A percentile compares a stretch with the other conserved stretches of the same genome.
Conservation (phyloP, 2,113 vertebrate species). For the Coreoperca whiteheadi region DNA sequence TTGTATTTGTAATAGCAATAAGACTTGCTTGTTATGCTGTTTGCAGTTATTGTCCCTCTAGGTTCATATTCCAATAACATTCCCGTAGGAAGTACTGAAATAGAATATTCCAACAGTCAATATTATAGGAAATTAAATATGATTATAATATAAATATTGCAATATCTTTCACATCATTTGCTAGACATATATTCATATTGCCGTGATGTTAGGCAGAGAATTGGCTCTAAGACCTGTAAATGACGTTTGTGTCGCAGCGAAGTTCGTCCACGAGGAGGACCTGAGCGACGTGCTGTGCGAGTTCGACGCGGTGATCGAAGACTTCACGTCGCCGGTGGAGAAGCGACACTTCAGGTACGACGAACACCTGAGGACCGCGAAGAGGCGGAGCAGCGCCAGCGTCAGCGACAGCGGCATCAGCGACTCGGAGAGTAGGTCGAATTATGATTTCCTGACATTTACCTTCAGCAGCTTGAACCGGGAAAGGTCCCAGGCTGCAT, state of each 20-base stretch:
- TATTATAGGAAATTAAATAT: neutral
- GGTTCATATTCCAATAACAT: neutral
- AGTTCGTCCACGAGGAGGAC: conserved; percentile 73
- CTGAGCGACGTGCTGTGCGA: conserved; percentile 91
- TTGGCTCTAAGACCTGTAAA: no score
- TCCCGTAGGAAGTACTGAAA: neutral
- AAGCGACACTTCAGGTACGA: conserved; percentile 93
- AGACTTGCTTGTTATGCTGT: neutral
- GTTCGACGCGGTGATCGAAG: conserved; percentile 94
- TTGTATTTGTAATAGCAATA: neutral
- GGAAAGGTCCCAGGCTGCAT: neutral
- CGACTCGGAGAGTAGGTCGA: conserved; percentile 94
- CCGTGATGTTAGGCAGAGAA: conserved; percentile 31
- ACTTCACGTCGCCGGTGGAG: conserved; percentile 91
- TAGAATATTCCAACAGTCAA: neutral
- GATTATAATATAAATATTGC: no score
- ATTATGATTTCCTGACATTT: no score
- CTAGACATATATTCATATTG: neutral
- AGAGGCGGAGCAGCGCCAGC: conserved; percentile 93
- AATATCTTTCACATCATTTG: neutral
- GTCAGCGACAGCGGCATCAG: conserved; percentile 95
- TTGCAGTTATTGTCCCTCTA: neutral
- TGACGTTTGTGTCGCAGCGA: no score
- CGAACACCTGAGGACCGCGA: conserved; percentile 92
- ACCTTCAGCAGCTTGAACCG: no score